These are phyloP conservation scores for Antennarius striatus DNA, from an alignment of 2,113 vertebrate genomes.

Conservation along the genomic window DNA sequence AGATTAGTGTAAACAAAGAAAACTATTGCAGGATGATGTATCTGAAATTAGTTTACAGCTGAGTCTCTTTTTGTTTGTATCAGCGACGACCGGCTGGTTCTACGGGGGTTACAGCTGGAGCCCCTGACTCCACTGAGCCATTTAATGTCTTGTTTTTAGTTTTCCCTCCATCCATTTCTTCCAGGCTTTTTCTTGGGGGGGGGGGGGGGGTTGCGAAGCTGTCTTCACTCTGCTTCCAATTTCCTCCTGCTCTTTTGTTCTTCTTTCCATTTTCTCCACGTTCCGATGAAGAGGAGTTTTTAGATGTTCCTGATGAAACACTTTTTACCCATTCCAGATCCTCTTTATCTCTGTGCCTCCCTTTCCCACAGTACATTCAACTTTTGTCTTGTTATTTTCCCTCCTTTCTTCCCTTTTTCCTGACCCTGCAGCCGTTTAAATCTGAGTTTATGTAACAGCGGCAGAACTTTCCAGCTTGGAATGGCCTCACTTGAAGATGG, in stretches of 20 bases:
- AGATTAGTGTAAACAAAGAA: slow-evolving; percentile 45
- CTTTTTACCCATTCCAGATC: slow-evolving; percentile 47
- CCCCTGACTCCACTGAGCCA: slow-evolving; percentile 31
- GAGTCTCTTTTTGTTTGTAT: slow-evolving; percentile 38
- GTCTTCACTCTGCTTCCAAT: slow-evolving; percentile 68
- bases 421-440: slow-evolving; percentile 38
- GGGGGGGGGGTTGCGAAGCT: slow-evolving; percentile 58
- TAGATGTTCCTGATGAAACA: slow-evolving; percentile 45
- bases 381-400: slow-evolving; percentile 45
- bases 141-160: slow-evolving; percentile 66
- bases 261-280: slow-evolving; percentile 45
- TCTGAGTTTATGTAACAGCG: slow-evolving; percentile 60
- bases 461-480: slow-evolving; percentile 66
- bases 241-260: slow-evolving; percentile 66
- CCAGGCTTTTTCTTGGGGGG: slow-evolving; percentile 43
- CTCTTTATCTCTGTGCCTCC: slow-evolving; percentile 44
- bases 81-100: slow-evolving; percentile 38
- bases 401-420: slow-evolving; percentile 34
- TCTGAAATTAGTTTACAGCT: slow-evolving; percentile 34
- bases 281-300: slow-evolving; percentile 60
- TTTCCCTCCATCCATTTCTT: slow-evolving; percentile 56
- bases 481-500: slow-evolving; percentile 45
- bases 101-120: slow-evolving; percentile 37
- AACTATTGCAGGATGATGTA: slow-evolving; percentile 35
- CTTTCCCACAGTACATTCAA: slow-evolving; percentile 49